Evolutionary conservation across 2,797 vertebrate genomes (phyloP), one percentile per base, ranked within the genome.

Genomic region (Holocentrus rufus): DNA sequence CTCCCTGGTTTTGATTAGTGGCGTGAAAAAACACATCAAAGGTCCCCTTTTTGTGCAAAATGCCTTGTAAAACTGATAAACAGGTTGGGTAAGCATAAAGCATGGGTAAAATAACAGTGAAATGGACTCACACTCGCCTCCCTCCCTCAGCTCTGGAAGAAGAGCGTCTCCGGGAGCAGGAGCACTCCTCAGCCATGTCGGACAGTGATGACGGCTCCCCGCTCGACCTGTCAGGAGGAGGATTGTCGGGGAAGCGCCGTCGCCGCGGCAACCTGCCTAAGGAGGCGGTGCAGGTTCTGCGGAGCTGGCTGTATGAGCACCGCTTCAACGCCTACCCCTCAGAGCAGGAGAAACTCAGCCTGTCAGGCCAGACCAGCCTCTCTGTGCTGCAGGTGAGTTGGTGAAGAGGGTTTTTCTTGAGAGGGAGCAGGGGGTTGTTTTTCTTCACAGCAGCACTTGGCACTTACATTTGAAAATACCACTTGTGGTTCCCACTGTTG

Each of bases 311-410:
- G 52, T 98, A 97, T 1, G 93, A 98, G 72, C 96, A 99, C 74
- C 95, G 97, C 72, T 97, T 96, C 91, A 98, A 98, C 0, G 97
- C 98, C 27, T 99, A 98, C 84, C 98, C 98, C 0, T 97, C 97
- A 0, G 98, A 99, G 87, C 95, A 96, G 85, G 98, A 99, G 93
- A 99, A 99, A 68, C 94, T 95, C 70, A 95, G 95, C 70, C 93
- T 99, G 73, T 97, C 96, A 0, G 93, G 91, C 20, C 95, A 96
- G 88, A 98, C 98, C 72, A 95, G 93, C 81, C 95, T 99, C 71
- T 97, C 98, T 0, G 95, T 97, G 83, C 94, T 98, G 60, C 98
- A 99, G 97, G 97, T 99, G 65, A 91, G 86, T 20, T 7, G 11
- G 15, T 49, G 14, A 30, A 44, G 10, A 2, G 1, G 0, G 5